Base-by-base conservation (phyloP, 2,888 invertebrate species). In the Ectemnius cavifrons region DNA sequence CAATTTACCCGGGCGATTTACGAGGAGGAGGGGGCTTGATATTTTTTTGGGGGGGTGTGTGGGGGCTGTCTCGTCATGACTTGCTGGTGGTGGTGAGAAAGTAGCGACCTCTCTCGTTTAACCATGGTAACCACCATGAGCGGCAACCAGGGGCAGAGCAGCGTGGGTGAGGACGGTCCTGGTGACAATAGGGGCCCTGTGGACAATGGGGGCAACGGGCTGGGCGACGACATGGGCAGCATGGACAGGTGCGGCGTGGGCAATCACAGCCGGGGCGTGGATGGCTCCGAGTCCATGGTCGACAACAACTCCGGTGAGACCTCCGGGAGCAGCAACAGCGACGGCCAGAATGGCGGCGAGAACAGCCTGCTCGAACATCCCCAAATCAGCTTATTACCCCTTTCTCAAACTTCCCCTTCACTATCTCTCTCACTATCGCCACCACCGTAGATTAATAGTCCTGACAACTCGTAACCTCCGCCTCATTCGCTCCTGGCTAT, bases 301-400 rank as follows among this genome's bases (percentile, higher is more conserved):
- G 65, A 87, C 62, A 61, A 83, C 81, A 67, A 87, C 91, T 91
- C 63, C 92, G 91, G 74, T 92, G 89, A 59, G 92, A 91, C 88
- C 93, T 92, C 86, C 93, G 91, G 86, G 93, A 91, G 80, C 92
- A 89, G 79, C 93, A 86, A 14, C 92, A 91, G 63, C 92, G 91
- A 87, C 92, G 64, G 90, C 90, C 88, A 91, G 72, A 73, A 91
- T 72, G 87, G 89, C 90, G 75, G 88, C 88, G 85, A 90, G 81
- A 71, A 90, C 85, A 84, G 88, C 88, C 91, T 91, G 82, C 70
- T 67, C 67, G 69, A 78, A 76, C 63, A 82, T 28, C 49, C 20
- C 71, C 58, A 59, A 37, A 62, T 60, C n/a, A 14, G 23, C 61
- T 80, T 74, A 70, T 28, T 45, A 13, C 18, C 14, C 14, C 18